Percentiles rank a stretch among this genome's conserved stretches.
Conservation (phyloP, 2,113 vertebrate species). For the Anser brachyrhynchus region DNA sequence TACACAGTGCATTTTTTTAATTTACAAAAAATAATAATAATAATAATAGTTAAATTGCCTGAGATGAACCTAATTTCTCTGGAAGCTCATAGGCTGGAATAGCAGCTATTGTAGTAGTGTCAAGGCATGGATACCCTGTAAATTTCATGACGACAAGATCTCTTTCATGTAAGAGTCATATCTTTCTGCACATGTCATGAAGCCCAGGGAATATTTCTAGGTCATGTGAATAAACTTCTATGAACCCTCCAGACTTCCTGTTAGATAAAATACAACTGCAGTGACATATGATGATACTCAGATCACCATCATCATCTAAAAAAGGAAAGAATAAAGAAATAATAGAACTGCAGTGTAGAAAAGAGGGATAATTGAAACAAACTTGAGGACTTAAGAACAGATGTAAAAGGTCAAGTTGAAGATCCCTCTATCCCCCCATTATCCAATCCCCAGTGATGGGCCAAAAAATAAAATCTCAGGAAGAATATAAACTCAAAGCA, state of each 20-base stretch:
- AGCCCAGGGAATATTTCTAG: neutral
- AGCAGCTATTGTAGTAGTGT: neutral
- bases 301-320: neutral
- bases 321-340: neutral
- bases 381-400: neutral
- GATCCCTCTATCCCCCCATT: rapidly evolving
- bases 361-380: neutral
- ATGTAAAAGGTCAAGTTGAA: neutral
- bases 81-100: neutral
- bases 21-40: neutral
- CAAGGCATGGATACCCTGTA: neutral
- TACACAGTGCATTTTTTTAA: neutral
- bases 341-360: neutral
- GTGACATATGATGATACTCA: neutral
- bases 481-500: neutral
- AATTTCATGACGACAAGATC: neutral
- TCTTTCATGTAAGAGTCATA: neutral
- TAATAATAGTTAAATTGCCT: neutral
- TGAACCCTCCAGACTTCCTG: neutral
- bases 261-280: neutral
- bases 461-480: neutral
- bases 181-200: neutral
- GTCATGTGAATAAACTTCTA: neutral
- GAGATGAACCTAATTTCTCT: neutral
- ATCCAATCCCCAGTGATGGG: neutral